A percentile compares a stretch with the other conserved stretches of the same genome.
These are phyloP conservation scores for Haliclona indistincta DNA, from an alignment of 37 sponge, comb jelly and placozoan species.

Conservation along the genomic window DNA sequence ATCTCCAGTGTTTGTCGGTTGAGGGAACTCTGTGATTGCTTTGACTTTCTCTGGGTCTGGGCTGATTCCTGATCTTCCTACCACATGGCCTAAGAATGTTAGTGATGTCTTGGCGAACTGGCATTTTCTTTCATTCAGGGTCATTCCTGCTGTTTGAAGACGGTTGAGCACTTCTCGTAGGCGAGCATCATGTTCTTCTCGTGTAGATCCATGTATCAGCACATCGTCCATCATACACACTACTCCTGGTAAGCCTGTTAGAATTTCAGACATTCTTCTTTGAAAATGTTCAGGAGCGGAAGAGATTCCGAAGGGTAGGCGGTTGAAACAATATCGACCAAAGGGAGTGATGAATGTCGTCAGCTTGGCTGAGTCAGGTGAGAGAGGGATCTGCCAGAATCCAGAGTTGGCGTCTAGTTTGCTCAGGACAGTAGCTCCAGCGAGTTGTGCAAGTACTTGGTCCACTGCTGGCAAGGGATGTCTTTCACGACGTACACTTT, in stretches of 20 bases:
- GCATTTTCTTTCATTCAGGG: conserved; percentile 27
- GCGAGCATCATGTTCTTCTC: conserved; percentile 20
- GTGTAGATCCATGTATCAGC: conserved; percentile 1
- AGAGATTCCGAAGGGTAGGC: conserved; percentile 46
- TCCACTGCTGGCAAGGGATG: conserved; percentile 50
- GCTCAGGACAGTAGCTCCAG: conserved; percentile 16
- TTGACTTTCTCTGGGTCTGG: conserved; percentile 30
- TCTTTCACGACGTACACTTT: conserved; percentile 27
- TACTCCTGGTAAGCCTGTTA: conserved; percentile 20
- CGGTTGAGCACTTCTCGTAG: conserved; percentile 23
- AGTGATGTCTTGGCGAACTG: conserved; percentile 2
- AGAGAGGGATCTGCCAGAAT: conserved; percentile 47
- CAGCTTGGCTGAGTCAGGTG: conserved; percentile 18
- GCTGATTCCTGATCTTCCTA: background rate
- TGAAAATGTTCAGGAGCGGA: conserved; percentile 42
- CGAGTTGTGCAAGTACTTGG: conserved; percentile 24
- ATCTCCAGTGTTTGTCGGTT: conserved; percentile 6
- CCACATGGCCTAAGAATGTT: conserved; percentile 20
- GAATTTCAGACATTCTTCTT: conserved; percentile 14
- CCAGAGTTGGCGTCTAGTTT: conserved; percentile 35
- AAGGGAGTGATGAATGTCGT: conserved; percentile 53
- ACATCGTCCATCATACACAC: conserved; percentile 47
- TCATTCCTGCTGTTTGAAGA: conserved; percentile 21
- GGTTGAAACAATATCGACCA: conserved; percentile 39
- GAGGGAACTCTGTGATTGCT: conserved; percentile 1